Conservation (phyloP, 2,113 vertebrate species). For the Indri indri region DNA sequence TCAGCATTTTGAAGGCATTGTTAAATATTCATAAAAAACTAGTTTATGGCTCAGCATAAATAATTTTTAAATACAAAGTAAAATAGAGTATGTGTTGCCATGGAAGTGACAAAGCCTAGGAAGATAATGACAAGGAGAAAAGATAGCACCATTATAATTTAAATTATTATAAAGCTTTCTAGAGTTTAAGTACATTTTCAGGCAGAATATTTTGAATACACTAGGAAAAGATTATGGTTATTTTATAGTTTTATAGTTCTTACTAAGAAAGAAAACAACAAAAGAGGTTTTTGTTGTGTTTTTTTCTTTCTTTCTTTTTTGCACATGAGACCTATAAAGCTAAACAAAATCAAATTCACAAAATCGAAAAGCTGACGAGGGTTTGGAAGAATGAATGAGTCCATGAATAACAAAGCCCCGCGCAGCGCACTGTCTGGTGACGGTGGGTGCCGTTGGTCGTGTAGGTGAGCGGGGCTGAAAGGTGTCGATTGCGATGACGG, state of each 20-base stretch:
- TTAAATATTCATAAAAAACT: constrained; percentile 56
- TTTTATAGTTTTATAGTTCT: constrained; percentile 38
- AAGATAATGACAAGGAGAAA: constrained; percentile 66
- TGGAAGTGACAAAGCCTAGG: constrained; percentile 62
- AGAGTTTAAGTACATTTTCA: constrained; percentile 63
- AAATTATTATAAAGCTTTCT: constrained; percentile 64
- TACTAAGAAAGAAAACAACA: constrained; percentile 38
- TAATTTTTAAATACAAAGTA: constrained; percentile 67
- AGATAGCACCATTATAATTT: constrained; percentile 62
- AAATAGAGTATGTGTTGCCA: constrained; percentile 76
- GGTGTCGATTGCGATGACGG: rapidly evolving
- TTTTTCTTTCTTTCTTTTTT: neutral
- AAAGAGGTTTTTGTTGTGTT: neutral
- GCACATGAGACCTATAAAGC: constrained; percentile 2
- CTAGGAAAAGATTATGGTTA: constrained; percentile 43
- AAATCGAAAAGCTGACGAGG: neutral
- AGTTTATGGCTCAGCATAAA: constrained; percentile 66
- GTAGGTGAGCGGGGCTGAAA: rapidly evolving
- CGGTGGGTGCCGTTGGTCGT: rapidly evolving
- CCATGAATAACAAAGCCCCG: neutral
- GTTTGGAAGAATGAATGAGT: neutral
- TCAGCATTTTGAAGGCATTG: constrained; percentile 38
- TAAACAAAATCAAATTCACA: constrained; percentile 44
- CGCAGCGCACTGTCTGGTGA: rapidly evolving
- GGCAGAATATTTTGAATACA: constrained; percentile 61